Conservation (phyloP, 2,113 vertebrate genomes). For the Nettapus auritus region DNA sequence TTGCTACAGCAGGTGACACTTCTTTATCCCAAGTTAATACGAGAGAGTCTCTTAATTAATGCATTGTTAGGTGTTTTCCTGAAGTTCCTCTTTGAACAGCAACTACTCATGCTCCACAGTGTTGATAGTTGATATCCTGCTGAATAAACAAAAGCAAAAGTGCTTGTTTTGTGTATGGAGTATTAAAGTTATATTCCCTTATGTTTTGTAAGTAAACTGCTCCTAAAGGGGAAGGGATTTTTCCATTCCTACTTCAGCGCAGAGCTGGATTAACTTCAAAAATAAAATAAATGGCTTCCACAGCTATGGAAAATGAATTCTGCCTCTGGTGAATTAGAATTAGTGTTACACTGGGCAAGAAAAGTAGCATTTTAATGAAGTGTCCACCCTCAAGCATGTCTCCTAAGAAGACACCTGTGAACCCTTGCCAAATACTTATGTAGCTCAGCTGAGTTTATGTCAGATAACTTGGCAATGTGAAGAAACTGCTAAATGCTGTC, state of each 20-base stretch:
- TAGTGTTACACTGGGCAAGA: not conserved
- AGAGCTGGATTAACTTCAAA: not conserved
- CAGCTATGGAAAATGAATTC: not conserved
- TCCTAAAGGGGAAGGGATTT: slow-evolving; percentile 1
- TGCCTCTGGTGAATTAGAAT: not conserved
- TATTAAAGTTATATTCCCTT: not conserved
- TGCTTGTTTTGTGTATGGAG: not conserved
- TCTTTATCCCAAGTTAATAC: not conserved
- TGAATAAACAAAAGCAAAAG: not conserved
- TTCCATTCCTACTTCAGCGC: not conserved
- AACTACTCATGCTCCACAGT: not conserved
- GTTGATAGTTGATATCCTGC: not conserved
- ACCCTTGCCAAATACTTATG: not conserved
- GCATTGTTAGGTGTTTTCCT: not conserved
- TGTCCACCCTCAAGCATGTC: not conserved
- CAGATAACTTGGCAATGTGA: not conserved
- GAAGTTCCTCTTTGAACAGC: not conserved
- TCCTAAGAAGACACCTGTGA: not conserved
- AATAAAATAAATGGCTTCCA: slow-evolving; percentile 17
- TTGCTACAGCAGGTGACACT: not conserved
- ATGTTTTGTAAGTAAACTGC: not conserved
- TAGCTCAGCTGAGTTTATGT: not conserved
- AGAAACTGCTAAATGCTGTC: not conserved
- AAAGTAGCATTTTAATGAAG: slow-evolving; percentile 36
- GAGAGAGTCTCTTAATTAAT: not conserved